Conservation (phyloP, 1,140 invertebrate genomes). For the Drosophila subobscura region DNA sequence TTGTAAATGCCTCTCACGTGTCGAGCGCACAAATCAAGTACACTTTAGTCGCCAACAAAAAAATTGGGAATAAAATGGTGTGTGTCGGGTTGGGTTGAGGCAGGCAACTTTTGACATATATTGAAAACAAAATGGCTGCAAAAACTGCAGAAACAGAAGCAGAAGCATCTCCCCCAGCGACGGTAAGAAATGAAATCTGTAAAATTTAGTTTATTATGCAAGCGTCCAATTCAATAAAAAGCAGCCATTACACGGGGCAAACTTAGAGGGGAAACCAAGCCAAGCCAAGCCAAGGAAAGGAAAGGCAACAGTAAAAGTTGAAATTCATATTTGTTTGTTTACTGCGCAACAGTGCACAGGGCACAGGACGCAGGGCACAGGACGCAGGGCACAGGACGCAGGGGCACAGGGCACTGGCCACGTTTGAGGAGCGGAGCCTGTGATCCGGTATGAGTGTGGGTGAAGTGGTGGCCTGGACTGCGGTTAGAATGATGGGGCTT, state of each 20-base stretch:
- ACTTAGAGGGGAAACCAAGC: not conserved
- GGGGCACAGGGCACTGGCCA: constrained; percentile 11
- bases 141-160: too few relatives aligned
- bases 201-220: constrained; percentile 48
- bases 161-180: not conserved
- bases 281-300: not conserved
- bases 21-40: constrained; percentile 26
- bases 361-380: too few relatives aligned
- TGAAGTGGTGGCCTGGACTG: not conserved
- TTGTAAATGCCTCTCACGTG: constrained; percentile 5
- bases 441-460: not conserved
- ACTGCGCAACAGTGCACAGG: constrained; percentile 15
- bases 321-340: constrained; percentile 52
- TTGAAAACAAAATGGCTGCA: too few relatives aligned
- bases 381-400: too few relatives aligned
- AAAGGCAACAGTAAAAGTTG: constrained; percentile 26
- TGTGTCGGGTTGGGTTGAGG: too few relatives aligned
- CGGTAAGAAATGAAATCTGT: constrained; percentile 18
- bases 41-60: not conserved
- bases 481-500: too few relatives aligned
- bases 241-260: not conserved
- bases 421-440: constrained; percentile 1
- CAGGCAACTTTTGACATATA: too few relatives aligned
- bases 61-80: not conserved
- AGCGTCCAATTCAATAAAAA: constrained; percentile 37